A percentile compares a stretch with the other conserved stretches of the same genome.
These are phyloP conservation scores for Urechis unicinctus DNA, from an alignment of 2,888 invertebrate species.

Conservation along the genomic window DNA sequence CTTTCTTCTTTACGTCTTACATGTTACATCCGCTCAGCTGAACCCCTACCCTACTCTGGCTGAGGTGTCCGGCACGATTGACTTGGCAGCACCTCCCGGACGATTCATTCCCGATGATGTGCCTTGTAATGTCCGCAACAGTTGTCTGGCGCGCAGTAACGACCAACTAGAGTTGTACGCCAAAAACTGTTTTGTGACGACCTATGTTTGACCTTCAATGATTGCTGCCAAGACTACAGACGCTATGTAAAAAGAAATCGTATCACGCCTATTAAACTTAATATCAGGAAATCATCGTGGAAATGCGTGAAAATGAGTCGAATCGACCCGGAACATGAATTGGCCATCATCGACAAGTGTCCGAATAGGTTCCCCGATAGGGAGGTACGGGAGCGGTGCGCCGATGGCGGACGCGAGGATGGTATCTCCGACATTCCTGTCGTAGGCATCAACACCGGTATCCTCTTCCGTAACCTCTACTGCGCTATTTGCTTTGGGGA, in stretches of 20 bases:
- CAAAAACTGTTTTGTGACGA: constrained; percentile 27
- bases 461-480: constrained; percentile 26
- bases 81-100: too few species aligned
- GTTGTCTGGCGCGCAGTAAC: background rate
- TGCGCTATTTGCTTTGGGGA: constrained; percentile 33
- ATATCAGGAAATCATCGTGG: background rate
- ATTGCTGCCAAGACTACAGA: constrained; percentile 26
- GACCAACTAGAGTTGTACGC: background rate
- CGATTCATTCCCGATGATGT: too few species aligned
- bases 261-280: too few species aligned
- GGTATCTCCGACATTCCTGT: constrained; percentile 22
- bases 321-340: constrained; percentile 12
- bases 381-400: constrained; percentile 13
- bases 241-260: background rate
- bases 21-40: too few species aligned
- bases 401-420: background rate
- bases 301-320: background rate
- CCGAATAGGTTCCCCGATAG: constrained; percentile 17
- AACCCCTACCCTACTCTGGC: too few species aligned
- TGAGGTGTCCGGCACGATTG: too few species aligned
- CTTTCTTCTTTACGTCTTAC: too few species aligned
- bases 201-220: constrained; percentile 22
- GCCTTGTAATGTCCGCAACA: too few species aligned
- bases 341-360: constrained; percentile 22
- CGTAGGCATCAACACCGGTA: constrained; percentile 12